Base-by-base conservation (phyloP, 2,888 invertebrate species). In the Nudaria mundana region DNA sequence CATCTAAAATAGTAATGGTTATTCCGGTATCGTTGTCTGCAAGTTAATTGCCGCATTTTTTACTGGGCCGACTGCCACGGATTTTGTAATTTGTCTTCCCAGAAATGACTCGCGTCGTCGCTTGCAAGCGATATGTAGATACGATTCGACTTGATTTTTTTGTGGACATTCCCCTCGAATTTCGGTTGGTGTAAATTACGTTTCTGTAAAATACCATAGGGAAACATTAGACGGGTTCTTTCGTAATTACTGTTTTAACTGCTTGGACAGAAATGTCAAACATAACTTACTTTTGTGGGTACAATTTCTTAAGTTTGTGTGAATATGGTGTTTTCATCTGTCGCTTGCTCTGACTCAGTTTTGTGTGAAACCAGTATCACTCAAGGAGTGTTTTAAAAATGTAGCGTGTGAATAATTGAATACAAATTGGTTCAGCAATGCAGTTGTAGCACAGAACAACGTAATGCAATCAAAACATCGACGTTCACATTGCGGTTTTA, bases 41-140 rank as follows among this genome's bases (percentile, higher is more conserved):
- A 71, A 69, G 82, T 87, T 88, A 88, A 87, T 87, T 88, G 86
- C 85, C 74, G 79, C 78, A 78, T 85, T 86, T 87, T 86, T 86
- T 83, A 76, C 73, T 70, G 73, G 77, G 76, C 65, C 75, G 72
- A 66, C 79, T 76, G 80, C 75, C 78, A 71, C 63, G 75, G 80
- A 81, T 84, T 81, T 77, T 63, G 86, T 87, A 83, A 88, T 88
- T 88, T 88, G 87, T 88, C 87, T 88, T 88, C 87, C 65, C 66
- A 85, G 87, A 88, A 88, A 88, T 87, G 87, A 86, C 86, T 77
- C 87, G 85, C 83, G 86, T 88, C 87, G 85, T 85, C 87, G 83
- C 75, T 81, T 78, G 79, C 79, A 74, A 72, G 77, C 66, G 86
- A 84, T 84, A 82, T 83, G 83, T 82, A 81, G 82, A 81, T 82